Conservation (phyloP, 2,888 invertebrate genomes). For the Eubasilissa splendida region DNA sequence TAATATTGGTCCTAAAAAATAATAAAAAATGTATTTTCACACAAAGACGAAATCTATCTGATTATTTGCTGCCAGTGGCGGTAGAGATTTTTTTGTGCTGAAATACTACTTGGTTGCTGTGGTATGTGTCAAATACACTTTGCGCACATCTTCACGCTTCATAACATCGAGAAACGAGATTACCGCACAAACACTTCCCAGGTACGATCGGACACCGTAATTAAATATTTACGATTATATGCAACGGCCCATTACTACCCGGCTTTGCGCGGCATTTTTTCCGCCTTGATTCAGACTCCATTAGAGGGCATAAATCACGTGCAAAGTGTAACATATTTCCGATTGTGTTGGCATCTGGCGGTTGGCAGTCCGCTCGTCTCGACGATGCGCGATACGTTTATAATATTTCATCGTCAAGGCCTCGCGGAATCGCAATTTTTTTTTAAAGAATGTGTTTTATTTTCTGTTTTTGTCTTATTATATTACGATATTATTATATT, state of each 20-base stretch:
- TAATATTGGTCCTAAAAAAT: too few species aligned
- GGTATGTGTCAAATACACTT: too few species aligned
- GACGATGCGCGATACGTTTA: background rate
- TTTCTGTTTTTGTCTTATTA: too few species aligned
- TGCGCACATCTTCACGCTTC: background rate
- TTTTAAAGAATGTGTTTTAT: too few species aligned
- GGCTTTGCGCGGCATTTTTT: slow-evolving; percentile 12
- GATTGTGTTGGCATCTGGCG: slow-evolving; percentile 19
- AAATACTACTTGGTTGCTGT: too few species aligned
- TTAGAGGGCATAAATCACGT: slow-evolving; percentile 20
- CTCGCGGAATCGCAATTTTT: too few species aligned
- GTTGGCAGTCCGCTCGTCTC: slow-evolving; percentile 3
- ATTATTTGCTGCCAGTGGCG: too few species aligned
- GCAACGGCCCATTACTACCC: background rate
- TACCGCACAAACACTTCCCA: background rate
- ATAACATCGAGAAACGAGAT: background rate
- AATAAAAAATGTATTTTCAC: too few species aligned
- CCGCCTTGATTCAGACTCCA: slow-evolving; percentile 11
- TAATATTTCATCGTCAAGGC: background rate
- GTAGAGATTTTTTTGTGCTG: too few species aligned
- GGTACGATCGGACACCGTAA: background rate
- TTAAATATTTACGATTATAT: background rate
- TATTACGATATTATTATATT: too few species aligned
- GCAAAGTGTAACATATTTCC: slow-evolving; percentile 22
- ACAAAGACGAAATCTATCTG: too few species aligned